Evolutionary conservation across 2,888 invertebrate genomes (phyloP).

Genomic region (Drosophila siamana): DNA sequence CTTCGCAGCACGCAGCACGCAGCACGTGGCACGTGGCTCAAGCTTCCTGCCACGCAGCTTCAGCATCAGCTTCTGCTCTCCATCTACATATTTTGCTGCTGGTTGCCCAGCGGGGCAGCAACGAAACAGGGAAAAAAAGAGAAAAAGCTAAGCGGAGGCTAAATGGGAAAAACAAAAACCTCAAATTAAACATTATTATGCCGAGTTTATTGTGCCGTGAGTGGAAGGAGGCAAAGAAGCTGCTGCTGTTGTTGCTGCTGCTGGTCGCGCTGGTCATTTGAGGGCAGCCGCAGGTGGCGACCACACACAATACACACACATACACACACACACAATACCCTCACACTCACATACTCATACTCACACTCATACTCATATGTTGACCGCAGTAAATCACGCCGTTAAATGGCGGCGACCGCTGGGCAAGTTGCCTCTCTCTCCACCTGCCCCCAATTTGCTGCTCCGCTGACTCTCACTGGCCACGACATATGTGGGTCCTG

Average conservation of each 20-base stretch:
- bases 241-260: slow-evolving; percentile 35
- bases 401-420: slow-evolving; percentile 72
- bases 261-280: slow-evolving; percentile 74
- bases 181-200: slow-evolving; percentile 85
- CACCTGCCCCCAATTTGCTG: slow-evolving; percentile 10
- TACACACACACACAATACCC: slow-evolving; percentile 32
- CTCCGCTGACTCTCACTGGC: slow-evolving; percentile 32
- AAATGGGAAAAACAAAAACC: slow-evolving; percentile 76
- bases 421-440: slow-evolving; percentile 30
- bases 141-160: slow-evolving; percentile 29
- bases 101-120: slow-evolving; percentile 50
- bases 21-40: background rate
- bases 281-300: slow-evolving; percentile 79
- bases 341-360: slow-evolving; percentile 22
- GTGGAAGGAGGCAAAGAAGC: slow-evolving; percentile 16
- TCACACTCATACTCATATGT: slow-evolving; percentile 40
- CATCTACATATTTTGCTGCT: slow-evolving; percentile 22
- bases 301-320: slow-evolving; percentile 42
- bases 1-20: slow-evolving; percentile 48
- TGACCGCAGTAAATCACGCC: slow-evolving; percentile 84
- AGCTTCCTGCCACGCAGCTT: background rate
- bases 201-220: slow-evolving; percentile 39
- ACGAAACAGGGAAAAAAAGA: slow-evolving; percentile 3
- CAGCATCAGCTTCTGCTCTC: slow-evolving; percentile 11
- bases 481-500: slow-evolving; percentile 49